A percentile compares a stretch with the other conserved stretches of the same genome.
Conservation (phyloP, 2,888 invertebrate genomes). For the Caenorhabditis sp. region DNA sequence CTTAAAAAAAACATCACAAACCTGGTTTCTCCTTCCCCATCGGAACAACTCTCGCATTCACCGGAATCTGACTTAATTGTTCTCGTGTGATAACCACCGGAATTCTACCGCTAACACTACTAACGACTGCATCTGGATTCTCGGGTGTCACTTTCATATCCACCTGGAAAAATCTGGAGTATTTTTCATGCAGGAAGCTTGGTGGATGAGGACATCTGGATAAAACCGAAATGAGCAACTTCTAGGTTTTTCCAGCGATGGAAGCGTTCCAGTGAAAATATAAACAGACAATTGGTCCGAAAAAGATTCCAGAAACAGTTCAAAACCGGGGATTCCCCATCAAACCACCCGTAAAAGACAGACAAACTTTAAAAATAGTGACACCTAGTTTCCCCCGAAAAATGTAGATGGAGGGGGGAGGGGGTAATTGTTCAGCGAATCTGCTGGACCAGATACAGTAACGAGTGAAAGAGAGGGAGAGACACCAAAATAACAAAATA, state of each 20-base stretch:
- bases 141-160: conserved; percentile 33
- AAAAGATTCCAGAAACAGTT: background rate
- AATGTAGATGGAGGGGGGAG: background rate
- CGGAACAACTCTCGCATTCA: conserved; percentile 7
- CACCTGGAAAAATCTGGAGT: background rate
- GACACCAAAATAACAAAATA: conserved; percentile 23
- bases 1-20: background rate
- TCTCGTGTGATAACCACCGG: conserved; percentile 24
- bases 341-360: background rate
- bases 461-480: background rate
- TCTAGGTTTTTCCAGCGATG: too few relatives aligned
- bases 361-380: background rate
- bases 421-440: conserved; percentile 19
- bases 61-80: conserved; percentile 27
- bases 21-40: conserved; percentile 8
- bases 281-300: background rate
- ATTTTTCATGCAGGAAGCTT: too few relatives aligned
- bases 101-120: conserved; percentile 1
- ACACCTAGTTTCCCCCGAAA: background rate
- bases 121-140: background rate
- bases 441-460: background rate
- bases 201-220: too few relatives aligned
- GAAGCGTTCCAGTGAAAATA: too few relatives aligned
- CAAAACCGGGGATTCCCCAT: background rate
- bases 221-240: too few relatives aligned